Evolutionary conservation across 2,888 invertebrate species (phyloP), one percentile per base, ranked within the genome.

Genomic region (Drosophila acutilabella): DNA sequence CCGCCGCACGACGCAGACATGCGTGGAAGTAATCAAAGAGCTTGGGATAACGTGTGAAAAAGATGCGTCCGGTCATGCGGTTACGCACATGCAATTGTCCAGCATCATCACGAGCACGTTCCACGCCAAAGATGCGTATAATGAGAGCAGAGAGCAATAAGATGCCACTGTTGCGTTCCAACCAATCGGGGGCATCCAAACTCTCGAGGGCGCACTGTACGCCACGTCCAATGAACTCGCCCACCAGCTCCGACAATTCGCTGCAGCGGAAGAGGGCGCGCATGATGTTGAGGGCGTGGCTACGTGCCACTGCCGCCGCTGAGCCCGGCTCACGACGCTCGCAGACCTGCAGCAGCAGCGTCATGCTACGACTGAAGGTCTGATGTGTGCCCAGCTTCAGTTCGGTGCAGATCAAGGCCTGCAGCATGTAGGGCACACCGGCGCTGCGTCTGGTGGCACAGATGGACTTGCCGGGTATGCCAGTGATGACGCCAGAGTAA

Each of bases 381-480:
- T 92, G 91, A 0, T 93, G 92, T 65, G 94, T 93, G 57, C 93
- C 93, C n/a, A 94, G 93, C 74, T 94, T 93, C 7, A 96, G 93
- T 91, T 97, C 96, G 0, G 96, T 95, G 7, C 95, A 95, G 4
- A 97, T 93, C 30, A 98, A 92, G 0, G 96, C 96, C 95, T 97
- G 93, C 47, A 93, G 95, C 94, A 98, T 96, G 91, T 97, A 98
- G 0, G 99, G 99, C 59, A 99, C 94, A 0, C 99, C 99, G 11
- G 98, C 99, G 91, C 98, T 98, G 70, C 99, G 93, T 20, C 99
- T 93, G 0, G 98, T 98, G 5, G 97, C 94, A 88, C 96, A 97
- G 13, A 96, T 92, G n/a, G 53, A n/a, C 11, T 23, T 26, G 18
- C 11, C 16, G 14, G 30, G 30, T 8, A 30, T 30, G 30, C 30